Conservation (phyloP, 2,888 invertebrate genomes). For the Hemaris fuciformis region DNA sequence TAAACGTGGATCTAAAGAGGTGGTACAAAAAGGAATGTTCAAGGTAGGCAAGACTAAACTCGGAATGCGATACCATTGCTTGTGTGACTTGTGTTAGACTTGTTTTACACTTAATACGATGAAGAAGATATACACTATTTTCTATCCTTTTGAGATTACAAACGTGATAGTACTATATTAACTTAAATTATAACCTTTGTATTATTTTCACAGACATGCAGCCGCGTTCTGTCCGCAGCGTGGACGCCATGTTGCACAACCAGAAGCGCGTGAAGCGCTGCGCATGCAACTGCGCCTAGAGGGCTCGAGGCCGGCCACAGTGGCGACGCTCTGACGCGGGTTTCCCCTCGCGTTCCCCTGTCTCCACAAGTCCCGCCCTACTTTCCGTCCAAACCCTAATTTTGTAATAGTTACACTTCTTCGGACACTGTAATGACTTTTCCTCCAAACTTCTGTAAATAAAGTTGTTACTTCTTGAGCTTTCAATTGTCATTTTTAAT, state of each 20-base stretch:
- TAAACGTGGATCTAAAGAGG: too few relatives aligned
- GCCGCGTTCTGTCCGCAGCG: slow-evolving; percentile 86
- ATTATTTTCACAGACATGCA: slow-evolving; percentile 85
- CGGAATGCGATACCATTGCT: too few relatives aligned
- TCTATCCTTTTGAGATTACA: too few relatives aligned
- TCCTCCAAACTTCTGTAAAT: slow-evolving; percentile 59
- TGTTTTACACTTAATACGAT: too few relatives aligned
- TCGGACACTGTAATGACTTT: slow-evolving; percentile 34
- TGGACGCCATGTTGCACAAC: slow-evolving; percentile 75
- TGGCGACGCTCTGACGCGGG: slow-evolving; percentile 18
- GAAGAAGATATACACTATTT: too few relatives aligned
- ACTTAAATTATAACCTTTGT: background rate
- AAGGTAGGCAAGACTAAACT: too few relatives aligned
- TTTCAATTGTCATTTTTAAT: slow-evolving; percentile 53
- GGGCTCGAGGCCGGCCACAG: slow-evolving; percentile 29
- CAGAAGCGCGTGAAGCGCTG: slow-evolving; percentile 88
- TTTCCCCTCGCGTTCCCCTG: slow-evolving; percentile 10
- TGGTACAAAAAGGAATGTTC: too few relatives aligned
- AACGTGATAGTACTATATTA: background rate
- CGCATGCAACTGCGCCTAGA: slow-evolving; percentile 87
- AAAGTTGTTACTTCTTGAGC: slow-evolving; percentile 57
- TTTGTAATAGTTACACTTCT: slow-evolving; percentile 21
- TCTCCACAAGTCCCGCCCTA: background rate
- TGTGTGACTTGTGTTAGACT: too few relatives aligned
- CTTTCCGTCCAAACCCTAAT: slow-evolving; percentile 17